A percentile compares a stretch with the other conserved stretches of the same genome.
phyloP scores from a whole-genome alignment of 2,797 vertebrate species.

The Adrianichthys oophorus region DNA sequence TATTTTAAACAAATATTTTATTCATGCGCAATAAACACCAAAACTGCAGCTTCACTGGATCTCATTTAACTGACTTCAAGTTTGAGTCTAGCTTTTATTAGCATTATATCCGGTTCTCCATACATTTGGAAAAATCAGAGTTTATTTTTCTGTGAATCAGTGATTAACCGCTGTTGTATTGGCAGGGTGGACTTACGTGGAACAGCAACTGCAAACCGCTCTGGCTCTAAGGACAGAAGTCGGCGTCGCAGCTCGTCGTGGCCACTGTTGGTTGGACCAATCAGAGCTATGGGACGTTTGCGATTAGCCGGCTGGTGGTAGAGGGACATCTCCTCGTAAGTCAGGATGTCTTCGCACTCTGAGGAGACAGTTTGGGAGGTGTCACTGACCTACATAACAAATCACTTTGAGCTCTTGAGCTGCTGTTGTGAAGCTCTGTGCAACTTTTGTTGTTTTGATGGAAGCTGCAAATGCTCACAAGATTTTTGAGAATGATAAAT shows the following conservation, averaged over 20 bases:
- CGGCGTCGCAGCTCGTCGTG: conserved; percentile 90
- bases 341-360: conserved; percentile 93
- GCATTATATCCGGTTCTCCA: too few species aligned
- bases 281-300: conserved; percentile 90
- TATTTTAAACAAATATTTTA: too few species aligned
- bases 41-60: too few species aligned
- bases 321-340: conserved; percentile 96
- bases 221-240: conserved; percentile 85
- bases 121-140: too few species aligned
- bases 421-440: conserved; percentile 3
- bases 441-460: conserved; percentile 13
- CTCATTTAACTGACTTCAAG: too few species aligned
- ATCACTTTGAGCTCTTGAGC: conserved; percentile 16
- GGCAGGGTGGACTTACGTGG: conserved; percentile 82
- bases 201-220: conserved; percentile 89
- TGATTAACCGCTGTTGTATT: neutral
- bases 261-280: conserved; percentile 90
- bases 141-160: too few species aligned
- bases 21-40: too few species aligned
- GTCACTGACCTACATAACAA: conserved; percentile 7
- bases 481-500: neutral
- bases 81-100: too few species aligned
- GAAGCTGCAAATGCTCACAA: neutral
- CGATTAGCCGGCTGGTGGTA: conserved; percentile 93
- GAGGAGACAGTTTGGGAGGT: conserved; percentile 27